Conservation (phyloP, 2,888 invertebrate genomes). For the Ichneumon xanthorius region DNA sequence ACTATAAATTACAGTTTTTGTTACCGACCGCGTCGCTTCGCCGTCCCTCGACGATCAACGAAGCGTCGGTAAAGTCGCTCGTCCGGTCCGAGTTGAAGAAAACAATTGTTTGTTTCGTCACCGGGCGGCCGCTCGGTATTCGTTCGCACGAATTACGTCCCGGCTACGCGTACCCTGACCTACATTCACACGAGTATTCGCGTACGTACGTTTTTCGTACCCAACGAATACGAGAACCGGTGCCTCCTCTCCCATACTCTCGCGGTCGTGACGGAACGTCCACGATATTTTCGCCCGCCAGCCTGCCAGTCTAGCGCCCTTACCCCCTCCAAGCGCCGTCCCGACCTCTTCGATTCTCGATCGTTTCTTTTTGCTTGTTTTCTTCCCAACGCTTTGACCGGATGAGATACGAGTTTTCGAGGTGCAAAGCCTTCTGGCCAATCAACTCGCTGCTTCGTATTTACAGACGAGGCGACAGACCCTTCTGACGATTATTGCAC, state of each 20-base stretch:
- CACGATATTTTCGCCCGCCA: conserved; percentile 47
- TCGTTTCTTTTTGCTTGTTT: background rate
- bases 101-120: background rate
- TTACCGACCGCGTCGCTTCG: no score
- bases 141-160: conserved; percentile 63
- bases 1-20: no score
- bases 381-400: background rate
- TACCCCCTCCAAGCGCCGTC: conserved; percentile 8
- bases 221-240: conserved; percentile 60
- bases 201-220: conserved; percentile 67
- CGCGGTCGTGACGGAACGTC: conserved; percentile 17
- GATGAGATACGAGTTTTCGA: background rate
- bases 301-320: background rate
- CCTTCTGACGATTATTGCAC: background rate
- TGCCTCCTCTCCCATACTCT: conserved; percentile 34
- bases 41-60: background rate
- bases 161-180: conserved; percentile 78
- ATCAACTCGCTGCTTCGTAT: background rate
- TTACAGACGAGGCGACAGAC: background rate
- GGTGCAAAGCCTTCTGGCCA: background rate
- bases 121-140: conserved; percentile 11
- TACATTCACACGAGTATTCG: conserved; percentile 76
- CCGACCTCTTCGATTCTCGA: background rate
- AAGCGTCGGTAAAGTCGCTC: background rate
- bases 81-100: background rate